Conservation (phyloP, 2,113 vertebrate species). For the Pelodiscus sinensis region DNA sequence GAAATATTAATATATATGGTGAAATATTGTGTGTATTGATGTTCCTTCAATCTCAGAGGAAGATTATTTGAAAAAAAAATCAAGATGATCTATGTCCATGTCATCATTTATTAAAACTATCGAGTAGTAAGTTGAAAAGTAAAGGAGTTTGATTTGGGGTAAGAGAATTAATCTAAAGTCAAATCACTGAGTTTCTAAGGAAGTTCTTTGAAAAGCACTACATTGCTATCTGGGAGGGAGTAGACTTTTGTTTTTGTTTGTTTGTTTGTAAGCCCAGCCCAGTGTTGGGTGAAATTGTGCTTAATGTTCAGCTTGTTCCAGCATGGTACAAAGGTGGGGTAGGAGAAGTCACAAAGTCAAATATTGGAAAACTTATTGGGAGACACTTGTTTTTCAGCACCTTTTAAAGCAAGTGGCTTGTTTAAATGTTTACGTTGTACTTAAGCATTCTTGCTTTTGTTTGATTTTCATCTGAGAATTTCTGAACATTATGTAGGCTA, state of each 20-base stretch:
- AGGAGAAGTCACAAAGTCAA: neutral
- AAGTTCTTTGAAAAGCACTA: neutral
- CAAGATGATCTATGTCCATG: neutral
- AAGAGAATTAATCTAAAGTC: neutral
- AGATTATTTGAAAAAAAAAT: neutral
- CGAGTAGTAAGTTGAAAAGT: neutral
- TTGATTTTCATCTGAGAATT: neutral
- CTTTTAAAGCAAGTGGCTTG: neutral
- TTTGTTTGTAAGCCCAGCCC: neutral
- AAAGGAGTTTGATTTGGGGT: neutral
- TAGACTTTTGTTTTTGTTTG: neutral
- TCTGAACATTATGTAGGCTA: rapidly evolving
- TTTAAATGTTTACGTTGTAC: neutral
- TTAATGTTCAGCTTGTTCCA: neutral
- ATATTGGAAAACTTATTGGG: neutral
- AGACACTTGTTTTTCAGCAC: neutral
- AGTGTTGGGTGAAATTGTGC: neutral
- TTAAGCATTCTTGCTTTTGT: neutral
- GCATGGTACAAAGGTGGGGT: neutral
- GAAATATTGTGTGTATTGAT: neutral
- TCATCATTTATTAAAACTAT: neutral
- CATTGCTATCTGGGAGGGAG: neutral
- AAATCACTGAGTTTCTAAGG: neutral
- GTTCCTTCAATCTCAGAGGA: neutral
- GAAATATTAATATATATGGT: neutral